Evolutionary conservation across 2,888 invertebrate species (phyloP).

Genomic region (Acanthopleura granulata): DNA sequence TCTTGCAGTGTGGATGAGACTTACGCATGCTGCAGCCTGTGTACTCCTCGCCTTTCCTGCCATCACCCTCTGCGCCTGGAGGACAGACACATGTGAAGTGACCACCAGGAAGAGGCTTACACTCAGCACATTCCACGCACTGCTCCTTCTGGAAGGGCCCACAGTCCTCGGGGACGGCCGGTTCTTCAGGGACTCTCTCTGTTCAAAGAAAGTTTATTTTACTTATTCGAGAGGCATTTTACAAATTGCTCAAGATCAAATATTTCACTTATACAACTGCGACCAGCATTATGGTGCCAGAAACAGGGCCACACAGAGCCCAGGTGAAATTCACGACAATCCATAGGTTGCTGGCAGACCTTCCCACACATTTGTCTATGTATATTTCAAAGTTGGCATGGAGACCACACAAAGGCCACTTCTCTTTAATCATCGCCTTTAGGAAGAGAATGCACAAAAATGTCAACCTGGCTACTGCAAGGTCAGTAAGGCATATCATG

Average conservation of each 20-base stretch:
- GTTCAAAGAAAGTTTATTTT: not conserved
- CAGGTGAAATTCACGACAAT: too few relatives aligned
- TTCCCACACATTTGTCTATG: too few relatives aligned
- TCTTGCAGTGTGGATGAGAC: not conserved
- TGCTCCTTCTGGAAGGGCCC: not conserved
- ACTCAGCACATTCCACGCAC: conserved; percentile 12
- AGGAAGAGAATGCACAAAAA: not conserved
- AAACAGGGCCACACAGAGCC: too few relatives aligned
- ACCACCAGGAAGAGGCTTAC: not conserved
- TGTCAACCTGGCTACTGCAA: not conserved
- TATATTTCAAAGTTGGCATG: not conserved
- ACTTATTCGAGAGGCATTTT: too few relatives aligned
- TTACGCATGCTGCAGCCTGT: conserved; percentile 8
- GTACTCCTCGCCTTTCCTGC: conserved; percentile 7
- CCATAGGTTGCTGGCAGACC: too few relatives aligned
- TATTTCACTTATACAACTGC: too few relatives aligned
- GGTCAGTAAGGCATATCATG: too few relatives aligned
- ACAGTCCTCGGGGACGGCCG: not conserved
- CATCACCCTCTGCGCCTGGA: not conserved
- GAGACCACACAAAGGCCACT: not conserved
- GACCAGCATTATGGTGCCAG: too few relatives aligned
- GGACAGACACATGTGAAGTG: conserved; percentile 10
- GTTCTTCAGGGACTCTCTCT: not conserved
- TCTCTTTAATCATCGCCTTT: not conserved
- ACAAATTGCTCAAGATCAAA: too few relatives aligned